Percentiles rank a stretch among this genome's conserved stretches.
phyloP scores from a whole-genome alignment of 2,797 vertebrate genomes.

The Gymnocypris eckloni region DNA sequence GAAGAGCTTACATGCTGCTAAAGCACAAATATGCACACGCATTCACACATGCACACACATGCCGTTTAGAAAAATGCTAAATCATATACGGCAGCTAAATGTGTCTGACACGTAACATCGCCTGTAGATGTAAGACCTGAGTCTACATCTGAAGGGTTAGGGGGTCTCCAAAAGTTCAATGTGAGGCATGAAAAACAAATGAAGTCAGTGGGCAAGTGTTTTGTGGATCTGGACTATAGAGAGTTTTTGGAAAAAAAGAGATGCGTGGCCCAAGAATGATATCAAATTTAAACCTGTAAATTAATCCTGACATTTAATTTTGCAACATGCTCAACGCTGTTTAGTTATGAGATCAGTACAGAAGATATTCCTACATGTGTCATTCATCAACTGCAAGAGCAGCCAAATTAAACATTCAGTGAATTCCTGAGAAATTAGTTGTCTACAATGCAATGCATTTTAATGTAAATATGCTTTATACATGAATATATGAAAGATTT shows the following conservation, averaged over 20 bases:
- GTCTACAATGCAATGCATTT: background rate
- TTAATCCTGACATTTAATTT: constrained; percentile 14
- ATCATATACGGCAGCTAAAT: background rate
- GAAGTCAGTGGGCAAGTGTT: background rate
- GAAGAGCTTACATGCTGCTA: constrained; percentile 10
- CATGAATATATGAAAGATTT: background rate
- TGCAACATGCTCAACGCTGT: background rate
- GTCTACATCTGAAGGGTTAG: background rate
- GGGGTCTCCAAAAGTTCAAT: background rate
- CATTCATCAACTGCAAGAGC: background rate
- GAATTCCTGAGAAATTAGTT: background rate
- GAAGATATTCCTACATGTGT: constrained; percentile 11
- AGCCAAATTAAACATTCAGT: constrained; percentile 1
- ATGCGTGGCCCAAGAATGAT: background rate
- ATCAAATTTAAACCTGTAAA: background rate
- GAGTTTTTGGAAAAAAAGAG: background rate
- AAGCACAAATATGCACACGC: constrained; percentile 6
- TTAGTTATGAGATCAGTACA: constrained; percentile 1
- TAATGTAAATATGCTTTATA: background rate
- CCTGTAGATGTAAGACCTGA: background rate
- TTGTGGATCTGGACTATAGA: background rate
- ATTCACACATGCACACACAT: constrained; percentile 30
- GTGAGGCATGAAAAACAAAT: background rate
- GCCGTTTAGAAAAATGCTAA: constrained; percentile 5
- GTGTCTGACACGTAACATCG: background rate